These are phyloP conservation scores for Myocastor coypus DNA, from an alignment of 2,113 vertebrate species.

Conservation along the genomic window DNA sequence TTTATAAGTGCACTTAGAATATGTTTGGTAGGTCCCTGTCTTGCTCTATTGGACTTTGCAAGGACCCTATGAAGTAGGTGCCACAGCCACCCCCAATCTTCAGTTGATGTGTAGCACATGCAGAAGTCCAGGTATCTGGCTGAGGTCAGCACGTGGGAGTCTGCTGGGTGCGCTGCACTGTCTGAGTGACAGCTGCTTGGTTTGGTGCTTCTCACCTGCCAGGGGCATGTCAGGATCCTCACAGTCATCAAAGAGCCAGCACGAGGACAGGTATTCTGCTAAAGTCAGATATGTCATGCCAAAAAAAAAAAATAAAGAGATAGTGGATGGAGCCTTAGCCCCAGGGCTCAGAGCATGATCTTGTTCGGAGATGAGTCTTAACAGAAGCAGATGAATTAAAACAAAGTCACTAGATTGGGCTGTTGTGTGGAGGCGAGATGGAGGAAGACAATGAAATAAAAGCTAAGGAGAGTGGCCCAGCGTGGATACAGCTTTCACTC, in stretches of 20 bases:
- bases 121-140: background rate
- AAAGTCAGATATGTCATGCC: background rate
- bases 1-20: background rate
- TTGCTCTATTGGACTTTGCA: background rate
- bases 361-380: background rate
- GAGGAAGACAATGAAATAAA: background rate
- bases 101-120: background rate
- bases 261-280: background rate
- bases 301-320: background rate
- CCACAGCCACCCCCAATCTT: conserved; percentile 25
- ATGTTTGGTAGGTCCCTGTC: background rate
- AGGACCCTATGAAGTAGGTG: background rate
- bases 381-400: background rate
- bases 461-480: background rate
- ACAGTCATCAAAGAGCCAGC: background rate
- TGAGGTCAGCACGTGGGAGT: background rate
- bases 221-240: background rate
- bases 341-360: background rate
- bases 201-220: background rate
- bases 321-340: background rate
- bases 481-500: background rate
- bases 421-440: background rate
- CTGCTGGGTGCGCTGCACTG: too few species aligned
- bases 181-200: background rate
- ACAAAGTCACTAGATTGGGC: background rate